Percentiles rank a stretch among this genome's conserved stretches.
phyloP scores from a whole-genome alignment of 2,113 vertebrate genomes.

The Myanophis thanlyinensis region DNA sequence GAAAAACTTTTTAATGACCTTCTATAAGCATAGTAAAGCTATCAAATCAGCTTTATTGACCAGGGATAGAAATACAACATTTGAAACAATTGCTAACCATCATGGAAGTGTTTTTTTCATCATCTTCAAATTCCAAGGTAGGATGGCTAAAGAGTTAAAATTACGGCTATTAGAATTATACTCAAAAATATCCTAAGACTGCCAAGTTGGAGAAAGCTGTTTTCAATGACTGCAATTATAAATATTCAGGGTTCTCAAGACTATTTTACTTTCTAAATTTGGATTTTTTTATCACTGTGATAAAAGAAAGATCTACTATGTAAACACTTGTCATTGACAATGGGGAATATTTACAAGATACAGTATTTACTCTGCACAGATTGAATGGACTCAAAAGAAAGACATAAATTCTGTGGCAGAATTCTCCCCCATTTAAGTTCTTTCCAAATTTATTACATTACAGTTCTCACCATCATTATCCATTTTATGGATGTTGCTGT shows the following conservation, averaged over 20 bases:
- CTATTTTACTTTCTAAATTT: accelerated
- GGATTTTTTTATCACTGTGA: not conserved
- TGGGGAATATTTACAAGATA: not conserved
- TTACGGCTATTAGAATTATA: not conserved
- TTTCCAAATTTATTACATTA: not conserved
- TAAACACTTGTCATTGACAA: not conserved
- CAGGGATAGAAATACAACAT: not conserved
- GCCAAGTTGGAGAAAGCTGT: not conserved
- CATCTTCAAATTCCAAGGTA: not conserved
- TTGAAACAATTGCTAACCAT: not conserved
- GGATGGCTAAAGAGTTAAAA: not conserved
- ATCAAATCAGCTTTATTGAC: not conserved
- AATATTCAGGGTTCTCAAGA: not conserved
- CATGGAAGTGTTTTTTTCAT: not conserved
- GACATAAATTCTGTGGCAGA: not conserved
- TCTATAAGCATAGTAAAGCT: not conserved
- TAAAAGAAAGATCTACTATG: not conserved
- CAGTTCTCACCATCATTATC: not conserved
- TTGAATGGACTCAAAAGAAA: not conserved
- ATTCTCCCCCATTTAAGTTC: not conserved
- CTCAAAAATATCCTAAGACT: not conserved
- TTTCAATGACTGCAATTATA: not conserved
- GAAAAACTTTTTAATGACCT: not conserved
- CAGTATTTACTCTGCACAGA: not conserved
- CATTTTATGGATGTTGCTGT: not conserved